Percentiles rank a stretch among this genome's conserved stretches.
phyloP scores from a whole-genome alignment of 2,888 invertebrate species.

The Stegophylla sp. region DNA sequence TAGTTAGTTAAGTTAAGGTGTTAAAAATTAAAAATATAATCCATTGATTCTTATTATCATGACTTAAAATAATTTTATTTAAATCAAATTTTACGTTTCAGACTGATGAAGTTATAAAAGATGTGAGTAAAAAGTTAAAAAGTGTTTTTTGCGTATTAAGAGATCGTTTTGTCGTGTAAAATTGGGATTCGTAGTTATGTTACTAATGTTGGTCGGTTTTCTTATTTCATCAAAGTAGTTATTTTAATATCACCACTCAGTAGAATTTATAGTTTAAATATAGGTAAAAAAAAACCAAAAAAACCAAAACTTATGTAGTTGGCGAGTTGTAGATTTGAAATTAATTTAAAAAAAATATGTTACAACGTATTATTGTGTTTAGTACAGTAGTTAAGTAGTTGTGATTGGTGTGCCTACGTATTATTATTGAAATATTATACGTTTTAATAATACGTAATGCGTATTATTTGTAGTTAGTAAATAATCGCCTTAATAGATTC shows the following conservation, averaged over 20 bases:
- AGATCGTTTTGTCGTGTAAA: constrained; percentile 27
- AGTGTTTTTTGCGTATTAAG: constrained; percentile 15
- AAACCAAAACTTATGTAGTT: too few species aligned
- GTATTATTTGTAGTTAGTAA: constrained; percentile 11
- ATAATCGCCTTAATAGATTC: constrained; percentile 10
- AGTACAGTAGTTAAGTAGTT: constrained; percentile 48
- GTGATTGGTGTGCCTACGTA: constrained; percentile 24
- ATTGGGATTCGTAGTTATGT: constrained; percentile 6
- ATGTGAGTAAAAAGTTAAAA: constrained; percentile 61
- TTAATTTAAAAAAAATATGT: background rate
- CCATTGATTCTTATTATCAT: background rate
- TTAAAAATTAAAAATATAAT: background rate
- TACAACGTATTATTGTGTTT: constrained; percentile 27
- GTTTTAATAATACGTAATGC: background rate
- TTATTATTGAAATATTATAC: background rate
- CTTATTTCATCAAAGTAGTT: constrained; percentile 31
- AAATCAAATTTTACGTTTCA: constrained; percentile 60
- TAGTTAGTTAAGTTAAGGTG: too few species aligned
- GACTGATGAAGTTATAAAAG: constrained; percentile 61
- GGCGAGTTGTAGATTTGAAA: constrained; percentile 30
- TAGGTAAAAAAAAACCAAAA: background rate
- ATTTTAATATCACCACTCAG: constrained; percentile 22
- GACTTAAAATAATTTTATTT: constrained; percentile 20
- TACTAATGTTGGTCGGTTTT: constrained; percentile 19
- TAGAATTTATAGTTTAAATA: background rate